Evolutionary conservation across 2,113 vertebrate species (phyloP), one percentile per base, ranked within the genome.

Genomic region (Gobio gobio): DNA sequence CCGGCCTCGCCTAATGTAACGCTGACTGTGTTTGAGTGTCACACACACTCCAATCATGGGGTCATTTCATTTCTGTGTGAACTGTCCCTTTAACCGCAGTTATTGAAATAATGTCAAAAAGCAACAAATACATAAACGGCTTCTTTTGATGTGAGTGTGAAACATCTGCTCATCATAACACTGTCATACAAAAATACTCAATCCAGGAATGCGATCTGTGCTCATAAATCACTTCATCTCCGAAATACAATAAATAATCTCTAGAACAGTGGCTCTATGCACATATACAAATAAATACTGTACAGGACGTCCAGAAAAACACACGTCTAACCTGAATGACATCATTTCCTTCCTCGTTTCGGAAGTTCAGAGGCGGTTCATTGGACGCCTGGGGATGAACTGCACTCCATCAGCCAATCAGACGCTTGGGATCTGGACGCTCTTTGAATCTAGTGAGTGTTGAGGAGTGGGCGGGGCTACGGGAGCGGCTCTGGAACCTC

Each of bases 251-350:
- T 76, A 77, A 79, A 83, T 83, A 58, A 77, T 74, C 78, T 84
- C 68, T 84, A 64, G 70, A 79, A 87, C 73, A 87, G 77, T 84
- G 70, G 16, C 70, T 83, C 82, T 86, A 78, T 82, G 82, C 85
- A 87, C 54, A 86, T 79, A 83, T 47, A 86, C 86, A 86, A 89
- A 88, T 89, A 88, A 89, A 86, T 85, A 89, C 84, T 86, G 72
- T 87, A 89, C 86, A 85, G 10, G 22, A 68, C 36, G 36, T 36
- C 36, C 36, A 36, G 36, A 43, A 72, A 72, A 3, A 43, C 20
- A 68, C 16, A 36, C 0, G 3, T 6, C 22, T 45, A 45, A 45
- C 68, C 68, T 24, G 70, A 73, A 73, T 14, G 70, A 73, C 4
- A 45, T 88, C 81, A 22, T 73, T 80, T 68, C 78, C 86, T 36